Conservation (phyloP, 2,888 invertebrate species). For the Anoncus sp. region DNA sequence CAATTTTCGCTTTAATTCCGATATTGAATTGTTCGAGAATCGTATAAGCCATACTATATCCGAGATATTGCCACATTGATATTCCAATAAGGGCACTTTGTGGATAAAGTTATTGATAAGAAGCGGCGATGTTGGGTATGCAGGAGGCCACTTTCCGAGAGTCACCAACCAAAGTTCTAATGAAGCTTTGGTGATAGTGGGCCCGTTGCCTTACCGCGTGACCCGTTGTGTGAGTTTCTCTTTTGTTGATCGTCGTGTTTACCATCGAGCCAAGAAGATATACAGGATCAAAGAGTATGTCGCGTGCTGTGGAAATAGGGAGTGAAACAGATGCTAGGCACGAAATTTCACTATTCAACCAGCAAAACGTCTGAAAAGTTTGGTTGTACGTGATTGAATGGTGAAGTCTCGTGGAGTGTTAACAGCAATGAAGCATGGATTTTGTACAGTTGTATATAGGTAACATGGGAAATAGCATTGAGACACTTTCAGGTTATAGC, state of each 20-base stretch:
- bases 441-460: neutral
- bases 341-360: constrained; percentile 39
- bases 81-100: constrained; percentile 40
- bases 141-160: constrained; percentile 33
- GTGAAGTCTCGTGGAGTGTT: constrained; percentile 35
- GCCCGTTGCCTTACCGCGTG: constrained; percentile 11
- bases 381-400: constrained; percentile 54
- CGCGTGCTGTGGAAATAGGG: constrained; percentile 32
- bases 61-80: constrained; percentile 26
- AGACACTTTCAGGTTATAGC: constrained; percentile 22
- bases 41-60: neutral
- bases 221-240: constrained; percentile 48
- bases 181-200: constrained; percentile 18
- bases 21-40: constrained; percentile 17
- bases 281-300: constrained; percentile 20
- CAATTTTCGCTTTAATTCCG: constrained; percentile 4
- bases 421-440: constrained; percentile 14
- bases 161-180: constrained; percentile 39
- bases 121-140: constrained; percentile 21
- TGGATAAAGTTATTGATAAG: constrained; percentile 46
- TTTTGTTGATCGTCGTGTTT: constrained; percentile 45
- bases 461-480: constrained; percentile 19
- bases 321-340: constrained; percentile 43
- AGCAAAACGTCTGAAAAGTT: constrained; percentile 52
- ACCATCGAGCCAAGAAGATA: constrained; percentile 17